A percentile compares a stretch with the other conserved stretches of the same genome.
Conservation (phyloP, 2,797 vertebrate genomes). For the Ctenopoma kingsleyae region DNA sequence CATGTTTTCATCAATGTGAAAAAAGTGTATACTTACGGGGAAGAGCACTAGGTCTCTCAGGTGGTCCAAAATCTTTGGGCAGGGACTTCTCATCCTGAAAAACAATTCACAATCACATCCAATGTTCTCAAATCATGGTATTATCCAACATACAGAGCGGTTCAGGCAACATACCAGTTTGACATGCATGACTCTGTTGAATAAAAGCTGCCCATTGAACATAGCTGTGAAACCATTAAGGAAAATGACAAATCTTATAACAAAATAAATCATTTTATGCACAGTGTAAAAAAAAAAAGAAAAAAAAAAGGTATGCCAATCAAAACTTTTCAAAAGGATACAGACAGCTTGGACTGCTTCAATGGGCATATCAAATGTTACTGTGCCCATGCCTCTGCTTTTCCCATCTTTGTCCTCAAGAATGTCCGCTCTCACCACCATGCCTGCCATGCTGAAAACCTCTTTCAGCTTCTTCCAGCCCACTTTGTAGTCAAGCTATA, state of each 20-base stretch:
- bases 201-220: constrained; percentile 97
- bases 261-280: background rate
- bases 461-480: constrained; percentile 99
- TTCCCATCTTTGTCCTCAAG: constrained; percentile 98
- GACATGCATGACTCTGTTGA: constrained; percentile 97
- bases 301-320: background rate
- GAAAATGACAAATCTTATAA: constrained; percentile 45
- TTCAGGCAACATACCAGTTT: constrained; percentile 90
- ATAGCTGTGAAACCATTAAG: constrained; percentile 90
- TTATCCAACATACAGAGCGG: background rate
- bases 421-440: constrained; percentile 93
- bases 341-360: constrained; percentile 98
- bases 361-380: constrained; percentile 96
- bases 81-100: constrained; percentile 94
- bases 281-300: too few relatives aligned
- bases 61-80: constrained; percentile 95
- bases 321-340: constrained; percentile 86
- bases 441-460: constrained; percentile 96
- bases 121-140: fast-evolving
- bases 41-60: constrained; percentile 91
- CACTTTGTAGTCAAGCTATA: constrained; percentile 97
- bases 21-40: constrained; percentile 88
- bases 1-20: too few relatives aligned
- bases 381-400: constrained; percentile 96
- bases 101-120: background rate